Evolutionary conservation across 2,113 vertebrate species (phyloP).

Genomic region (Poeciliopsis prolifica): DNA sequence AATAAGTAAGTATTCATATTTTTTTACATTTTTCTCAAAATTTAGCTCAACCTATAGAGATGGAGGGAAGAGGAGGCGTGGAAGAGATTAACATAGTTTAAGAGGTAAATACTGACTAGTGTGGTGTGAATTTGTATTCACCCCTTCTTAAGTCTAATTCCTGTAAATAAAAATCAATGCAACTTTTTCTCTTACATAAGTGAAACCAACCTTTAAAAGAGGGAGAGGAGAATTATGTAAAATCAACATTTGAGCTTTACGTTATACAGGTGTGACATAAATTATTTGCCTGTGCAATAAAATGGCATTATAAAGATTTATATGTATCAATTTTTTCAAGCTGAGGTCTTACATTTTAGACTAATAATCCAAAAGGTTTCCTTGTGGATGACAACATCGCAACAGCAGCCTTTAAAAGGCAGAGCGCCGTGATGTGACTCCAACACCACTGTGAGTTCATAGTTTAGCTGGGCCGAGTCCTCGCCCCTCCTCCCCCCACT

Average conservation of each 20-base stretch:
- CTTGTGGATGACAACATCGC: conserved; percentile 71
- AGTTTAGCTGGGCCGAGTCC: conserved; percentile 33
- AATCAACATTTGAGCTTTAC: too few relatives aligned
- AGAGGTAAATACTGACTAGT: background rate
- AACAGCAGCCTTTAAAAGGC: conserved; percentile 30
- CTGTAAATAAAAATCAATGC: background rate
- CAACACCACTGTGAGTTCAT: conserved; percentile 54
- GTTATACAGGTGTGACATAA: too few relatives aligned
- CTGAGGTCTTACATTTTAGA: conserved; percentile 17
- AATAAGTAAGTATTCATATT: too few relatives aligned
- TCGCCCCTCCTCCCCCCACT: conserved; percentile 12
- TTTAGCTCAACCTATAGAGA: background rate
- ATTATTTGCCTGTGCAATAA: too few relatives aligned
- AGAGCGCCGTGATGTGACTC: conserved; percentile 31
- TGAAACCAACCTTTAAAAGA: too few relatives aligned
- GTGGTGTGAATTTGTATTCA: background rate
- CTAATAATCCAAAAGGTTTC: conserved; percentile 52
- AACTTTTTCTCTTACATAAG: background rate
- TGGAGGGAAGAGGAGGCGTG: background rate
- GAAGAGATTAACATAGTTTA: too few relatives aligned
- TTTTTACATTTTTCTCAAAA: background rate
- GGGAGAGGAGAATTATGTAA: too few relatives aligned
- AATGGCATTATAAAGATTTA: too few relatives aligned
- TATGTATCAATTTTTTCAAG: too few relatives aligned
- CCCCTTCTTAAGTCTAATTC: background rate